These are phyloP conservation scores for Syngnathus floridae DNA, from an alignment of 2,113 vertebrate genomes.

Conservation along the genomic window DNA sequence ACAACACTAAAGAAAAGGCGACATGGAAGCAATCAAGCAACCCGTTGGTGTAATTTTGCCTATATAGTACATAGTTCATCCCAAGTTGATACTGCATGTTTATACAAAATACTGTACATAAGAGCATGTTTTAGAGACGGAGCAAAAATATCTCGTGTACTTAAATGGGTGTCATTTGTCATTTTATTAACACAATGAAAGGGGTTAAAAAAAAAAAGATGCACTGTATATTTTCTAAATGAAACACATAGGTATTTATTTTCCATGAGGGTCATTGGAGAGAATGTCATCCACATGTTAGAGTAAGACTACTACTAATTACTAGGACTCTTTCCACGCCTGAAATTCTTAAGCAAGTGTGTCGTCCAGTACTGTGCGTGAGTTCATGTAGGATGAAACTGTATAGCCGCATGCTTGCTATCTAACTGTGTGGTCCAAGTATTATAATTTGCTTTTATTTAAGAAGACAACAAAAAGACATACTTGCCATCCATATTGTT, in stretches of 20 bases:
- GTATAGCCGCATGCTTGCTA: conserved; percentile 76
- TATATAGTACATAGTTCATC: conserved; percentile 72
- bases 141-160: conserved; percentile 76
- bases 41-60: conserved; percentile 72
- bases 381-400: conserved; percentile 69
- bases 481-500: conserved; percentile 45
- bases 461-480: not conserved
- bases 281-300: conserved; percentile 67
- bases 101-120: conserved; percentile 77
- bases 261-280: conserved; percentile 71
- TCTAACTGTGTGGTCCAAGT: conserved; percentile 51
- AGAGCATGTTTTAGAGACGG: conserved; percentile 82
- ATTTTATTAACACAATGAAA: conserved; percentile 71
- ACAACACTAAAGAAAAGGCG: conserved; percentile 68
- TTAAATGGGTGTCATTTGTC: conserved; percentile 74
- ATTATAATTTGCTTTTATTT: conserved; percentile 21
- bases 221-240: conserved; percentile 78
- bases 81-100: conserved; percentile 81
- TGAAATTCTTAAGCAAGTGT: conserved; percentile 71
- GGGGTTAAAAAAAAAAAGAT: conserved; percentile 57
- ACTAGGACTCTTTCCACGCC: conserved; percentile 64
- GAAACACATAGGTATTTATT: conserved; percentile 73
- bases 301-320: conserved; percentile 53
- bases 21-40: conserved; percentile 68
- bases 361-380: conserved; percentile 72